Evolutionary conservation across 2,797 vertebrate genomes (phyloP), one percentile per base, ranked within the genome.

Genomic region (Cyprinella venusta): DNA sequence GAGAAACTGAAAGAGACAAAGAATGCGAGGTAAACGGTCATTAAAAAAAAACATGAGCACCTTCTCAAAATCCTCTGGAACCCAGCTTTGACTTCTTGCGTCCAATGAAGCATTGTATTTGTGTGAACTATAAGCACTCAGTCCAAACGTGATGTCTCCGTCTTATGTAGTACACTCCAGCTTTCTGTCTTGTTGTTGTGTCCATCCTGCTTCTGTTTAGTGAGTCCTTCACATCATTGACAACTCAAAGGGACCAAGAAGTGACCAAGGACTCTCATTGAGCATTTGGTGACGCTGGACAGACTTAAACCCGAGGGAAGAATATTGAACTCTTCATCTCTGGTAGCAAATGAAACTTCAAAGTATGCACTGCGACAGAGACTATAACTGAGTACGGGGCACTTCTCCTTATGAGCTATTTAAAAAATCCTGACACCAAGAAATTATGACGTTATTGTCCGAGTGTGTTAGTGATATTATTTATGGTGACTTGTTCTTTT

Each of bases 381-480:
- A 67, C 71, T 79, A 78, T 26, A 83, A 81, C 69, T 80, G 86
- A 87, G 80, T 71, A 83, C 84, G 85, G 84, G 88, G 90, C 90
- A 89, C 89, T 86, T 86, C 88, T 85, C 86, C 89, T 89, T 81
- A 89, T 88, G 90, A 91, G 89, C 90, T 94, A 94, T 94, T 94
- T 92, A 93, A 93, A 65, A 65, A 92, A 93, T 82, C 88, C 91
- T 87, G 87, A 90, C 86, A 92, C 92, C 91, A 92, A 93, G 88
- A 88, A 92, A 90, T 81, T 89, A 91, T 91, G 90, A 91, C 91
- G 89, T 92, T 94, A 92, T 93, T 91, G 90, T 94, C 93, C 93
- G 91, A 94, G 93, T 94, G 93, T 94, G 91, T 88, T 90, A 85
- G 84, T 93, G 88, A 86, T 92, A 93, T 94, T 95, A 95, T 95